Percentiles rank a stretch among this genome's conserved stretches.
phyloP scores from a whole-genome alignment of 2,797 vertebrate species.

The Rhinichthys osculus region DNA sequence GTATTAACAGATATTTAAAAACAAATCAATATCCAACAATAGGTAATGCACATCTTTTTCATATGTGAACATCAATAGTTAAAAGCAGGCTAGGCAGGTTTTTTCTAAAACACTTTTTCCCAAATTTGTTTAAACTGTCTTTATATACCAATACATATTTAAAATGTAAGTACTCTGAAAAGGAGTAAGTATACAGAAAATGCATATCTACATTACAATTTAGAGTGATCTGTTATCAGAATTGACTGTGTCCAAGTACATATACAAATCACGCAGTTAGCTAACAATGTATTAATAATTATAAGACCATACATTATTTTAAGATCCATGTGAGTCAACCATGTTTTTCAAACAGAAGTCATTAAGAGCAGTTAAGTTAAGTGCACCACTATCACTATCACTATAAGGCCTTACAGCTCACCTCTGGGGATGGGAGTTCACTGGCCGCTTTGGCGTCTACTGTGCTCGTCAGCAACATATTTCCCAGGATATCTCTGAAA shows the following conservation, averaged over 20 bases:
- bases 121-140: too few relatives aligned
- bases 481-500: conserved; percentile 85
- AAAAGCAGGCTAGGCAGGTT: too few relatives aligned
- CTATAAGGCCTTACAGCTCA: conserved; percentile 74
- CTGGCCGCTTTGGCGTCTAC: conserved; percentile 75
- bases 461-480: conserved; percentile 81
- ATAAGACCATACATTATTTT: background rate
- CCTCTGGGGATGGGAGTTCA: conserved; percentile 90
- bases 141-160: too few relatives aligned
- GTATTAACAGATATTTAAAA: background rate
- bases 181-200: background rate
- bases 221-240: background rate
- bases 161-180: too few relatives aligned
- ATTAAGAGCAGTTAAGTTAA: conserved; percentile 16
- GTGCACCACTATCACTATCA: background rate
- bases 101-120: too few relatives aligned
- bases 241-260: background rate
- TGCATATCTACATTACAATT: background rate
- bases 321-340: background rate
- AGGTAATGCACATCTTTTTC: background rate
- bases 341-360: background rate
- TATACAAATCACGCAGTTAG: background rate
- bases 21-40: background rate
- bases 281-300: background rate
- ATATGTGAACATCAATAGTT: background rate